Conservation (phyloP, 2,797 vertebrate species). For the Lemur catta region DNA sequence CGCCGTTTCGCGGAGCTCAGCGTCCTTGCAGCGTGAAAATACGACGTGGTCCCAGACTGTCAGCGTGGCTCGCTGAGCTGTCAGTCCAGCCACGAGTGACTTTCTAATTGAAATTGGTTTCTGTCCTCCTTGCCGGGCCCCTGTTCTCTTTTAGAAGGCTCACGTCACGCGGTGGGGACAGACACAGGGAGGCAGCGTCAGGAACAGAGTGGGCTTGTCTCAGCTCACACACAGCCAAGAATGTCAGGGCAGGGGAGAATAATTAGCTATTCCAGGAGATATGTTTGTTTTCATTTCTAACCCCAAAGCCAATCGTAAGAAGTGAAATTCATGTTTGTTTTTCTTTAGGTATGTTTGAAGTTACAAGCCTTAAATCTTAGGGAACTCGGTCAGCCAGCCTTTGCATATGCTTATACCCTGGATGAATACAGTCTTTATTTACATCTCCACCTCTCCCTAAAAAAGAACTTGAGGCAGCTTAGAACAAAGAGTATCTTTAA, state of each 20-base stretch:
- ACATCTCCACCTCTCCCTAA: background rate
- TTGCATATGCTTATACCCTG: too few species aligned
- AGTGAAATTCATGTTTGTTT: slow-evolving; percentile 29
- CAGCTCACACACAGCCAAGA: background rate
- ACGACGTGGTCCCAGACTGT: background rate
- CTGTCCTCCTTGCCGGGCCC: background rate
- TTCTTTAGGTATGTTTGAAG: slow-evolving; percentile 20
- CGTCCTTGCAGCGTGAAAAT: background rate
- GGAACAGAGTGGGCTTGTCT: background rate
- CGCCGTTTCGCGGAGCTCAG: background rate
- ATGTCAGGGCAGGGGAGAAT: background rate
- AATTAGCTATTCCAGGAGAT: background rate
- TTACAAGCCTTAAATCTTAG: background rate
- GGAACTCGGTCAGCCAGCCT: background rate
- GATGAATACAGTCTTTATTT: slow-evolving; percentile 43
- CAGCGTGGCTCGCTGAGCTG: background rate
- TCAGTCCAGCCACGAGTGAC: background rate
- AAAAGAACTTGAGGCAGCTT: background rate
- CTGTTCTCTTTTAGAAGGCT: background rate
- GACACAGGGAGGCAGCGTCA: background rate
- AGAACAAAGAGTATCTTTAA: background rate
- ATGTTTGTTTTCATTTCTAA: slow-evolving; percentile 8
- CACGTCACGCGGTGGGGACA: background rate
- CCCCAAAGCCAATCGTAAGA: slow-evolving; percentile 44
- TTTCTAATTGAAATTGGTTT: background rate